These are phyloP conservation scores for Temnothorax curvispinosus DNA, from an alignment of 1,140 invertebrate genomes.

Conservation along the genomic window DNA sequence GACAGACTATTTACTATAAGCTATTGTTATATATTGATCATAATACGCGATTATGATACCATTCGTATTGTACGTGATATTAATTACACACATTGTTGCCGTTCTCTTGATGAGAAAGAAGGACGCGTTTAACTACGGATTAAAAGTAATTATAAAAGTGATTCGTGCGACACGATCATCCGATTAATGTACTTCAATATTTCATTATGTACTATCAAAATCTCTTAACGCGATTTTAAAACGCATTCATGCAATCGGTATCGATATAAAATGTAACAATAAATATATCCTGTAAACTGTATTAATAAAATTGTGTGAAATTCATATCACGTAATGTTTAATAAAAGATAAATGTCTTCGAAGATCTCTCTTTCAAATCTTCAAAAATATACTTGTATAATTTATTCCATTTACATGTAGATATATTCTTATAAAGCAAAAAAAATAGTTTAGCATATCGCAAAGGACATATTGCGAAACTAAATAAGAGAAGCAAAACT, in stretches of 20 bases:
- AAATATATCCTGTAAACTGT: neutral
- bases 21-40: neutral
- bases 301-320: neutral
- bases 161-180: neutral
- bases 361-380: neutral
- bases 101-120: neutral
- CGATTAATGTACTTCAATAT: slow-evolving; percentile 27
- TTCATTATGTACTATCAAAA: slow-evolving; percentile 15
- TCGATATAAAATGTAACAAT: neutral
- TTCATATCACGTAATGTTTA: too few species aligned
- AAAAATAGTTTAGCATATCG: neutral
- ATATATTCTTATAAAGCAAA: neutral
- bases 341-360: neutral
- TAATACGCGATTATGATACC: neutral
- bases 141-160: slow-evolving; percentile 25
- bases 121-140: neutral
- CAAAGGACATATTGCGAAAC: neutral
- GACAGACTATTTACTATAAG: slow-evolving; percentile 13
- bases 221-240: slow-evolving; percentile 22
- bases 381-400: slow-evolving; percentile 1
- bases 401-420: slow-evolving; percentile 5
- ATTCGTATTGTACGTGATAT: neutral
- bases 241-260: neutral
- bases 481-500: slow-evolving; percentile 8
- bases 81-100: neutral